These are phyloP conservation scores for Tipula unca DNA, from an alignment of 2,888 invertebrate species.

Conservation along the genomic window DNA sequence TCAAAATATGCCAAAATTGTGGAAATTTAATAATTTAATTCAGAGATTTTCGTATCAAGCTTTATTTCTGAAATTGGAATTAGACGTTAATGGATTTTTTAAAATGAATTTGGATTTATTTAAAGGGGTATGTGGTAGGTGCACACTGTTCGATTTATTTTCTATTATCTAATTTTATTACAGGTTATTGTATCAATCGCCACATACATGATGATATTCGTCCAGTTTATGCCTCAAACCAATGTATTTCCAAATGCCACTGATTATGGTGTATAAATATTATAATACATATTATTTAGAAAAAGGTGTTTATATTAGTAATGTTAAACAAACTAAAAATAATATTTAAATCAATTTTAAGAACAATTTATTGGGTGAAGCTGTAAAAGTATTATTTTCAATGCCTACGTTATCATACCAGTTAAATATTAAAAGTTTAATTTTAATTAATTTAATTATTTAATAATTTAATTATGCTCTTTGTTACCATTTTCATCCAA, in stretches of 20 bases:
- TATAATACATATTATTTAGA: too few relatives aligned
- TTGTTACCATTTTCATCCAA: too few relatives aligned
- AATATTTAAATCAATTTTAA: too few relatives aligned
- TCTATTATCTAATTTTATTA: not conserved
- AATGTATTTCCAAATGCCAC: not conserved
- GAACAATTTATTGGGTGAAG: too few relatives aligned
- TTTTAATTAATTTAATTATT: too few relatives aligned
- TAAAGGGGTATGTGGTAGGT: constrained; percentile 22
- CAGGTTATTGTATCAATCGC: constrained; percentile 27
- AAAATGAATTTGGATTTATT: constrained; percentile 26
- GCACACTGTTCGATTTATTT: not conserved
- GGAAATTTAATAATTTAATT: constrained; percentile 16
- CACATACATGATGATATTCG: constrained; percentile 28
- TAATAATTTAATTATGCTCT: too few relatives aligned
- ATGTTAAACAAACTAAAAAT: too few relatives aligned
- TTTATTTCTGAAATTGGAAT: constrained; percentile 24
- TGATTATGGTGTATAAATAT: not conserved
- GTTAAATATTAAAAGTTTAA: too few relatives aligned
- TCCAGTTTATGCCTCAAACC: constrained; percentile 27
- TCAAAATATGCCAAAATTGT: not conserved
- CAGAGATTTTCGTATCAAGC: constrained; percentile 27
- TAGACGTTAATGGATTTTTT: constrained; percentile 26
- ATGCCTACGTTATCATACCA: too few relatives aligned
- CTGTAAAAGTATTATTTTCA: too few relatives aligned
- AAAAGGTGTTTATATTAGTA: too few relatives aligned